Base-by-base conservation (phyloP, 2,888 invertebrate genomes). In the Priocnemis perturbator region DNA sequence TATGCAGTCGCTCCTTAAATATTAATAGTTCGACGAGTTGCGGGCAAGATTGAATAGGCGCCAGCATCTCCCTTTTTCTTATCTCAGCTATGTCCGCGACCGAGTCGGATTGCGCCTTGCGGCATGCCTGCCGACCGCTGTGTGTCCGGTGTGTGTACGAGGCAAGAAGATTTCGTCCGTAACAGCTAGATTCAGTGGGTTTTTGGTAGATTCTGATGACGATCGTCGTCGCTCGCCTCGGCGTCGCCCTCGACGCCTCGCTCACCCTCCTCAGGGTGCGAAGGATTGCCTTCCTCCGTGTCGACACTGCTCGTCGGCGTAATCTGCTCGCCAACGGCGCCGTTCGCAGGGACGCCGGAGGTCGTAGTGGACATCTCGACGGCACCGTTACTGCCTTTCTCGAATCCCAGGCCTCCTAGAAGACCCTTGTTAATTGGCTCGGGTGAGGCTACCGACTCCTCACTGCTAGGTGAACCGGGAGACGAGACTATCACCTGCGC, bases 381-480 rank as follows among this genome's bases (percentile, higher is more conserved):
- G 55, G 66, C 64, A 26, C 53, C 69, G 17, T 67, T 69, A 90
- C 88, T 70, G 63, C 57, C 58, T 55, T 81, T 82, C 15, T 77
- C 75, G 23, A 71, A 74, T 58, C 74, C 73, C 74, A 76, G 64
- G 52, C 71, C 70, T 23, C 79, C 71, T 66, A 78, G 64, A 44
- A 80, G 70, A 55, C 68, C 59, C 64, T 93, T 93, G 87, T 93
- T 94, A 88, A 93, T 93, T 76, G 93, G 93, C 85, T 94, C 95
- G 82, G 95, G 94, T 82, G 95, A 95, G 85, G 94, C 94, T 88
- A 94, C 94, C 82, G 94, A 94, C 87, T 94, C 95, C 86, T 95
- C 94, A 91, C 95, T 95, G 93, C 95, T 95, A 93, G 95, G 95
- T 89, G 95, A 95, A 92, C 94, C 95, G 92, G 95, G 95, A 86